Evolutionary conservation across 1,140 invertebrate species (phyloP), one percentile per base, ranked within the genome.

Genomic region (Sycophaga agraensis): DNA sequence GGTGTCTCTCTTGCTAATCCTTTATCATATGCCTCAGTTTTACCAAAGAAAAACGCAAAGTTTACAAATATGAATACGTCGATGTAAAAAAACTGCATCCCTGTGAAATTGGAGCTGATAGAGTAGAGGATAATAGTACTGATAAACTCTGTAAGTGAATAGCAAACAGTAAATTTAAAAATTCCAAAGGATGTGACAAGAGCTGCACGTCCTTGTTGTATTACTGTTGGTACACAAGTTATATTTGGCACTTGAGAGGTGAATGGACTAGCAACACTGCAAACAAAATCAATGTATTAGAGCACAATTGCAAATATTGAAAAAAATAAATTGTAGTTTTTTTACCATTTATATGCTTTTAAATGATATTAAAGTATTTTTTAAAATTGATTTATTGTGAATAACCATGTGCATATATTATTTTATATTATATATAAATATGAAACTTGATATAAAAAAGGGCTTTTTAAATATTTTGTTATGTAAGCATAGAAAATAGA

Each of bases 161-260:
- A 90, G 0, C 87, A 84, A 1, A 90, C 84, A 88, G 91, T 91
- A 72, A 90, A 90, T 68, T 99, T 99, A 79, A 99, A 99, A 43
- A 98, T 91, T 4, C 94, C 93, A 82, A 99, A 98, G 17, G 93
- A 96, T 0, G 97, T 99, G 11, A 94, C 89, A 12, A 99, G 80
- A 1, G 97, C 94, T 24, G 93, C 93, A 4, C 97, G 84, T 1
- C 97, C 97, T 83, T 99, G 94, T 24, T 87, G 84, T 28, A 98
- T 91, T 0, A 98, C 86, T 46, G 87, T 87, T 2, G 92, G 88
- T 1, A 99, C 93, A 78, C 96, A 97, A 0, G 88, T 88, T 62
- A 99, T 95, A 73, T 98, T 92, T 0, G 89, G 84, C 61, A 88
- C 84, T 56, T 89, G 87, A 0, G 95, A 96, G 0, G 97, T 99